Base-by-base conservation (phyloP, 2,113 vertebrate genomes). In the Neodon shergylaensis region DNA sequence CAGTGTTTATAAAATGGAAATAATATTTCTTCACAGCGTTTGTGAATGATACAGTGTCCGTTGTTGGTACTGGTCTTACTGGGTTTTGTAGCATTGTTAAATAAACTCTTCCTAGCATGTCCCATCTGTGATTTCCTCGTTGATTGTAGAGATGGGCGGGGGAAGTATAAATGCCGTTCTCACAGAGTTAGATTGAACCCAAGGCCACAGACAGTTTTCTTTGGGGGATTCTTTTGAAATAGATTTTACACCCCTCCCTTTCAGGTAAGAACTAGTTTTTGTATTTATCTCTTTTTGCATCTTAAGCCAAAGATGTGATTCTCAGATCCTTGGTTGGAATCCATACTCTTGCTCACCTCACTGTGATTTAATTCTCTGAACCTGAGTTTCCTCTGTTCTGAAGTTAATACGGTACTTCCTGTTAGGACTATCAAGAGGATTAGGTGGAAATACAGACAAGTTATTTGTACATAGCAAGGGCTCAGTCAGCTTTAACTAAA, bases 381-480 rank as follows among this genome's bases (percentile, higher is more conserved):
- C 77, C 66, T 92, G n/a, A 90, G 1, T 95, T 76, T 93, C 81
- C 88, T 91, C 61, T 68, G 68, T 94, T 95, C 84, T 86, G 63
- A 81, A 92, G 88, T 22, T 5, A 77, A 82, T 91, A 63, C 84
- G 66, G 19, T 91, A 73, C 79, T 97, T 97, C 90, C 94, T 96
- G 88, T 92, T 28, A 83, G 68, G 78, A 88, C 90, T 89, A 68
- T 96, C 94, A 31, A 8, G 1, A 68, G 68, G 92, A 97, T 97
- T 97, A 95, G 86, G 49, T 74, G 78, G 90, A 94, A 92, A 88
- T 86, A 91, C 42, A 94, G 91, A 82, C 61, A 94, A 83, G 68
- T 94, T 95, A 88, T 96, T 96, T 95, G 81, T 96, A 89, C 78
- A 68, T 95, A 92, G 92, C 73, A 86, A 93, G 77, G 74, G 73